phyloP scores from a whole-genome alignment of 2,797 vertebrate species.

The Pseudomugil gertrudae region DNA sequence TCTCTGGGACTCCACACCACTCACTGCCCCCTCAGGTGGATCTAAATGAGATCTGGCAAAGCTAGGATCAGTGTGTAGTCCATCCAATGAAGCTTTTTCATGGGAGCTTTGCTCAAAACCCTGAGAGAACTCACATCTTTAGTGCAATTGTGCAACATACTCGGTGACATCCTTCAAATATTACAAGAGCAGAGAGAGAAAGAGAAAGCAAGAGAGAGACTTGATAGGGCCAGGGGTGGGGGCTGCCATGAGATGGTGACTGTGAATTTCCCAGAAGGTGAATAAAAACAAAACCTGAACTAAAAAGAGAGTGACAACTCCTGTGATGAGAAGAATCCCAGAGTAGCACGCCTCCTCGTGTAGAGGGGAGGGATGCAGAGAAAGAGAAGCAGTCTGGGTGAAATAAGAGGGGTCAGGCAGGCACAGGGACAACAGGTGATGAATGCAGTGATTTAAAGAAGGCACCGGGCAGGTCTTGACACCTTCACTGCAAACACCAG shows the following conservation, averaged over 20 bases:
- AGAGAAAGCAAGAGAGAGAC: not conserved
- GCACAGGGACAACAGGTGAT: conserved; percentile 58
- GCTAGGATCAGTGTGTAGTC: conserved; percentile 69
- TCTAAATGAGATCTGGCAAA: conserved; percentile 78
- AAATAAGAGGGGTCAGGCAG: conserved; percentile 55
- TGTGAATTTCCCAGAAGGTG: conserved; percentile 38
- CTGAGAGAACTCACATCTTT: conserved; percentile 39
- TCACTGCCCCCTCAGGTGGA: conserved; percentile 67
- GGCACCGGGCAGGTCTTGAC: conserved; percentile 56
- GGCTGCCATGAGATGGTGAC: conserved; percentile 7
- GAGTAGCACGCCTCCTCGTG: conserved; percentile 34
- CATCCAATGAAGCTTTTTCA: conserved; percentile 48
- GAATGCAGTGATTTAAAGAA: conserved; percentile 62
- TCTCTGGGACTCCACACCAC: conserved; percentile 63
- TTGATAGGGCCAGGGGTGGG: conserved; percentile 12
- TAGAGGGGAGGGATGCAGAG: conserved; percentile 12
- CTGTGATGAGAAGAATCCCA: conserved; percentile 62
- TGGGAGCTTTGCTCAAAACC: conserved; percentile 48
- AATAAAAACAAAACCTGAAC: conserved; percentile 29
- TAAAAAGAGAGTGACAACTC: conserved; percentile 56
- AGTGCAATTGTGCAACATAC: not conserved
- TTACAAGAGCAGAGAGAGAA: not conserved
- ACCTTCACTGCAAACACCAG: conserved; percentile 44
- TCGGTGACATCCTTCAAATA: conserved; percentile 17
- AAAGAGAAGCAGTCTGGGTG: conserved; percentile 24